Conservation (phyloP, 2,888 invertebrate species). For the Caenorhabditis sp. region DNA sequence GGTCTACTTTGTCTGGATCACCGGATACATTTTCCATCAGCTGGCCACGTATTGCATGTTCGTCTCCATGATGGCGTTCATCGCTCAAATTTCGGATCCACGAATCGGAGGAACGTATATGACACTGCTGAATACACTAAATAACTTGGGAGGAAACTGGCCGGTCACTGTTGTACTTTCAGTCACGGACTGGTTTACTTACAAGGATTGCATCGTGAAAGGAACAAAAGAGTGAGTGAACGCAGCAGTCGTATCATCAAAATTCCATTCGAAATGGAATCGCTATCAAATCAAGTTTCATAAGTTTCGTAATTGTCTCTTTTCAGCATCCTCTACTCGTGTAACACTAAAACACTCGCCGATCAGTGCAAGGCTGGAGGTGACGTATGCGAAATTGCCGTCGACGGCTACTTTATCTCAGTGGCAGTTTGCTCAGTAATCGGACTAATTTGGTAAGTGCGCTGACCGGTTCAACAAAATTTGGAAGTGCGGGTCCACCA, state of each 20-base stretch:
- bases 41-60: conserved; percentile 96
- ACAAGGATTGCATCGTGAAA: conserved; percentile 79
- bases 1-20: conserved; percentile 88
- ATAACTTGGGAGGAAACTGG: conserved; percentile 98
- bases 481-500: not conserved
- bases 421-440: conserved; percentile 79
- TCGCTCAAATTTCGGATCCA: conserved; percentile 96
- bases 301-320: not conserved
- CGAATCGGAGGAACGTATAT: conserved; percentile 97
- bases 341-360: conserved; percentile 77
- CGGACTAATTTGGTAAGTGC: conserved; percentile 78
- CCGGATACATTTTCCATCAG: conserved; percentile 94
- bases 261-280: no score
- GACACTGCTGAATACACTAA: conserved; percentile 96
- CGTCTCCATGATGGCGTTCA: conserved; percentile 97
- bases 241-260: not conserved
- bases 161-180: conserved; percentile 85
- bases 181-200: conserved; percentile 81
- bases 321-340: conserved; percentile 79
- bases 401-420: conserved; percentile 80
- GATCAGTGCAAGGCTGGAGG: conserved; percentile 80
- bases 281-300: not conserved
- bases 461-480: not conserved
- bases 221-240: conserved; percentile 73
- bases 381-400: conserved; percentile 78